phyloP scores from a whole-genome alignment of 1,140 invertebrate species.

The Holcopasites calliopsidis region DNA sequence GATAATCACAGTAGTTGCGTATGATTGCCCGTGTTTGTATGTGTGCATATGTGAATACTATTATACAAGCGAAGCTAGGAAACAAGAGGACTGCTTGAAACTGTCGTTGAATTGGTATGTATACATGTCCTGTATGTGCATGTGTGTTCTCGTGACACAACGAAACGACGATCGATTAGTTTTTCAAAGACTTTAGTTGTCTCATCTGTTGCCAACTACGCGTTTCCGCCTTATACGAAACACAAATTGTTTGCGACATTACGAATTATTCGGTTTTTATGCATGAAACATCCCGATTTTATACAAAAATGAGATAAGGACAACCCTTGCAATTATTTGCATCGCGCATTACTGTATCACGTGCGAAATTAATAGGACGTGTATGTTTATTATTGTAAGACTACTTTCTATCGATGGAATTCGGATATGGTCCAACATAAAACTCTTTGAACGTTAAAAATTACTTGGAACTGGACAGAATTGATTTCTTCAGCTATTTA shows the following conservation, averaged over 20 bases:
- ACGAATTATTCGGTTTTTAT: background rate
- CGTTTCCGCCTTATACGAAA: constrained; percentile 12
- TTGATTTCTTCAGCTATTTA: too few relatives aligned
- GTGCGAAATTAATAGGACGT: too few relatives aligned
- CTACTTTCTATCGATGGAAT: too few relatives aligned
- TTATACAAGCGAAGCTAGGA: constrained; percentile 9
- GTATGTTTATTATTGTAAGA: too few relatives aligned
- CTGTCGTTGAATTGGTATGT: constrained; percentile 32
- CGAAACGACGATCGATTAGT: constrained; percentile 15
- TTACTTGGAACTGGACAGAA: too few relatives aligned
- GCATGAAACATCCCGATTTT: background rate
- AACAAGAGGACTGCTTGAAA: constrained; percentile 29
- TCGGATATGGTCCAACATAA: too few relatives aligned
- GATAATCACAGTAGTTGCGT: constrained; percentile 45
- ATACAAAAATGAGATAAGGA: background rate
- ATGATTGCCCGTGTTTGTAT: constrained; percentile 25
- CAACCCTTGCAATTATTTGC: too few relatives aligned
- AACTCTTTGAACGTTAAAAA: too few relatives aligned
- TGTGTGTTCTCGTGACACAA: constrained; percentile 10
- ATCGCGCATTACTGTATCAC: too few relatives aligned
- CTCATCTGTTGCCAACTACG: constrained; percentile 17
- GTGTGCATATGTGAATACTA: constrained; percentile 10
- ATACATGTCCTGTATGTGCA: too few relatives aligned
- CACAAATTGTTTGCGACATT: background rate
- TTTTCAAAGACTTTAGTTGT: constrained; percentile 26